These are phyloP conservation scores for Platichthys stellatus DNA, from an alignment of 2,113 vertebrate genomes.

Conservation along the genomic window DNA sequence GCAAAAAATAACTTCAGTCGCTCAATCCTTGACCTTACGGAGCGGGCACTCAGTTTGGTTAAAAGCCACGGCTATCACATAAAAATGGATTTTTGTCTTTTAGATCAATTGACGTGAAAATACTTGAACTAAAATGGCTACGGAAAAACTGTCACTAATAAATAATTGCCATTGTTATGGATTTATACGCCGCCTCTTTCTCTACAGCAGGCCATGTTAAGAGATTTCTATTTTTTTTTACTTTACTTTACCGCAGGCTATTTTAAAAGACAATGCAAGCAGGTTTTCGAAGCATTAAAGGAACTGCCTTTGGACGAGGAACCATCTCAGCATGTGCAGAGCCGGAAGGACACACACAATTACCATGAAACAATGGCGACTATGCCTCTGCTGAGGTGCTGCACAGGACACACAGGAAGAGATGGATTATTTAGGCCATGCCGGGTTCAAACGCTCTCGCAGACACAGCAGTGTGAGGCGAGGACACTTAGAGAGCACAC, in stretches of 20 bases:
- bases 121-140: slow-evolving; percentile 63
- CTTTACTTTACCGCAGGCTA: slow-evolving; percentile 26
- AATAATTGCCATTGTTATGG: slow-evolving; percentile 60
- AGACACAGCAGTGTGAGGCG: slow-evolving; percentile 15
- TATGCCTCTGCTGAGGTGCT: slow-evolving; percentile 35
- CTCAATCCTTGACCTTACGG: slow-evolving; percentile 78
- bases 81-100: slow-evolving; percentile 73
- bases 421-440: slow-evolving; percentile 52
- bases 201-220: slow-evolving; percentile 29
- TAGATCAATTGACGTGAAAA: slow-evolving; percentile 70
- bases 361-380: slow-evolving; percentile 52
- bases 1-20: slow-evolving; percentile 70
- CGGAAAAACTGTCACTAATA: slow-evolving; percentile 61
- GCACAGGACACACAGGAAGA: slow-evolving; percentile 50
- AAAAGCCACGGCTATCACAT: slow-evolving; percentile 72
- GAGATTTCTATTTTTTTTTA: slow-evolving; percentile 18
- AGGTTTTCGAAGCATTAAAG: slow-evolving; percentile 57
- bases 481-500: slow-evolving; percentile 17
- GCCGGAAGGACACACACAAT: slow-evolving; percentile 52
- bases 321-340: slow-evolving; percentile 64
- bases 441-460: slow-evolving; percentile 46
- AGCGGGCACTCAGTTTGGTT: slow-evolving; percentile 68
- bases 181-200: slow-evolving; percentile 52
- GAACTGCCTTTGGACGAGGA: slow-evolving; percentile 74
- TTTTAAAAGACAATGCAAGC: slow-evolving; percentile 71